Evolutionary conservation across 2,113 vertebrate genomes (phyloP).

Genomic region (Parus major): DNA sequence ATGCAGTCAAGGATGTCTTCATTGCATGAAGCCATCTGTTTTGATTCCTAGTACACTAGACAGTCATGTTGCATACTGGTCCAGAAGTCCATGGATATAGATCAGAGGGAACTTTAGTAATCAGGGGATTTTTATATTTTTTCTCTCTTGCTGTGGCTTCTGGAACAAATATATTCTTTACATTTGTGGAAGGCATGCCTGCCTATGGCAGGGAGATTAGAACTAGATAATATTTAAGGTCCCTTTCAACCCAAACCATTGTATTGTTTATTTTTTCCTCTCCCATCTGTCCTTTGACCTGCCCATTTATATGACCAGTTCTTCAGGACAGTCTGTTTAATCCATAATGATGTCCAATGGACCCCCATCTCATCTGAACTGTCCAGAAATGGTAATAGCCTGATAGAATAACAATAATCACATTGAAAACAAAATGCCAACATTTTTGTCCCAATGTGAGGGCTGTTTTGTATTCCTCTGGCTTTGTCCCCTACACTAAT

Average conservation of each 20-base stretch:
- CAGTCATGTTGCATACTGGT: background rate
- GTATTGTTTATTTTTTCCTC: background rate
- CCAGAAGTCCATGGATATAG: background rate
- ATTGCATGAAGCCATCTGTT: background rate
- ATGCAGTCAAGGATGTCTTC: background rate
- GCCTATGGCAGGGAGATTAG: no score
- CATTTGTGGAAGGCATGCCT: background rate
- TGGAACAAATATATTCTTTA: background rate
- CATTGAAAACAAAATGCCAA: background rate
- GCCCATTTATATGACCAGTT: background rate
- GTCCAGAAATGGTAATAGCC: background rate
- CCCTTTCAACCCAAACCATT: background rate
- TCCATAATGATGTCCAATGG: background rate
- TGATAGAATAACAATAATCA: background rate
- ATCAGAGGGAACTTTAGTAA: background rate
- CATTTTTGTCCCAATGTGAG: background rate
- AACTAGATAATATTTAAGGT: background rate
- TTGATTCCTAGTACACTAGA: background rate
- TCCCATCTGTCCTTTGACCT: background rate
- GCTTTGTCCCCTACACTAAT: constrained; percentile 31
- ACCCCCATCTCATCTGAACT: background rate
- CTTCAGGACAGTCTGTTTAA: background rate
- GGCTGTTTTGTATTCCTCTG: constrained; percentile 50
- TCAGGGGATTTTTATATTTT: background rate
- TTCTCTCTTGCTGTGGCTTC: background rate